Percentiles rank a stretch among this genome's conserved stretches.
Conservation (phyloP, 2,113 vertebrate genomes). For the Ifrita kowaldi region DNA sequence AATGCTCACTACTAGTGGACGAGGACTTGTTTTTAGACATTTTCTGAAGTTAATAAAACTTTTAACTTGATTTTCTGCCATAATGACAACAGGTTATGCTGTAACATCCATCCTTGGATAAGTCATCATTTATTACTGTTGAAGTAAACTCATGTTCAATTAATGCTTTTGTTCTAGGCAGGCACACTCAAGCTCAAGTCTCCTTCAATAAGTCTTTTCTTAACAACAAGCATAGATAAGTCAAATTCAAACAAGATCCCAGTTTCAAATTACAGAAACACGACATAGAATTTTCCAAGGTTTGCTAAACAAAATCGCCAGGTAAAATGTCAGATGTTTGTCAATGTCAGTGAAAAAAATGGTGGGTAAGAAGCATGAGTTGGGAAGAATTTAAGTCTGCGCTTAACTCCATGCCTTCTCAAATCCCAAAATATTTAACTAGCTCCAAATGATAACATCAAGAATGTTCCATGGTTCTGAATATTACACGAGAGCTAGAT, state of each 20-base stretch:
- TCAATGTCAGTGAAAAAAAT: background rate
- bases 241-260: background rate
- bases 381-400: background rate
- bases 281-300: background rate
- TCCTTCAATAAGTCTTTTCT: background rate
- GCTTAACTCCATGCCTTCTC: background rate
- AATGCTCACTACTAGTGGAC: background rate
- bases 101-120: background rate
- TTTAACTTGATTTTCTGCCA: background rate
- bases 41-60: background rate
- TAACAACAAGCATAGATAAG: background rate
- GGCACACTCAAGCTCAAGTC: background rate
- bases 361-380: background rate
- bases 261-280: background rate
- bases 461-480: background rate
- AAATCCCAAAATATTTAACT: background rate
- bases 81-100: background rate
- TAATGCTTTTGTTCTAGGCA: background rate
- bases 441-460: background rate
- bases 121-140: background rate
- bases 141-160: background rate
- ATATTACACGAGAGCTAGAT: background rate
- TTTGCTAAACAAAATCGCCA: background rate
- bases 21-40: background rate
- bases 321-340: background rate